Percentiles rank a stretch among this genome's conserved stretches.
These are phyloP conservation scores for Xanthia icteritia DNA, from an alignment of 2,888 invertebrate genomes.

Conservation along the genomic window DNA sequence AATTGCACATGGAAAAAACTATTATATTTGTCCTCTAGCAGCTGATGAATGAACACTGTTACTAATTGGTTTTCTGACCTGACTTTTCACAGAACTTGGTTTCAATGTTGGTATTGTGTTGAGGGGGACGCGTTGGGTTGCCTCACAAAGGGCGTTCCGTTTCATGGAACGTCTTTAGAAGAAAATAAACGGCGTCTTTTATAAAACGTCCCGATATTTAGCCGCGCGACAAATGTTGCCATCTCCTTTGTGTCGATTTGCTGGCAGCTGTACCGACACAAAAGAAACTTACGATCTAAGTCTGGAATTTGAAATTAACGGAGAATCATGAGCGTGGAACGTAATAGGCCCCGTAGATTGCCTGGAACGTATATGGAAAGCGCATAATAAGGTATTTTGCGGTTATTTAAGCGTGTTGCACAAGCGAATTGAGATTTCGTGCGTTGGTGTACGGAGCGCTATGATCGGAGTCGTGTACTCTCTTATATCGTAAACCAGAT, in stretches of 20 bases:
- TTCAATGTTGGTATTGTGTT: conserved; percentile 74
- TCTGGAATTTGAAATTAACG: conserved; percentile 86
- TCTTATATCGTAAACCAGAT: conserved; percentile 83
- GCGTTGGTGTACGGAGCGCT: conserved; percentile 82
- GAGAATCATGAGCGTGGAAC: conserved; percentile 84
- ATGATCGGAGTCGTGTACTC: conserved; percentile 81
- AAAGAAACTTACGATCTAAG: conserved; percentile 84
- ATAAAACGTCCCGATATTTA: conserved; percentile 83
- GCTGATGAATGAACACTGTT: conserved; percentile 78
- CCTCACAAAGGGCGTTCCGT: conserved; percentile 84
- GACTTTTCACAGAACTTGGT: conserved; percentile 78
- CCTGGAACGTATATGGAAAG: conserved; percentile 89
- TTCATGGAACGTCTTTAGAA: conserved; percentile 84
- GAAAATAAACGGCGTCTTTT: conserved; percentile 82
- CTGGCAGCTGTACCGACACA: conserved; percentile 85
- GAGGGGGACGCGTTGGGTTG: conserved; percentile 75
- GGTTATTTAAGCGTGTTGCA: conserved; percentile 89
- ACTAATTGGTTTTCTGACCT: conserved; percentile 82
- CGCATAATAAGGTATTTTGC: conserved; percentile 90
- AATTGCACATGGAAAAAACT: conserved; percentile 74
- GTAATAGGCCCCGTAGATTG: conserved; percentile 87
- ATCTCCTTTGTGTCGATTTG: conserved; percentile 84
- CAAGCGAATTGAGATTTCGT: conserved; percentile 89
- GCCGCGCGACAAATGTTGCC: conserved; percentile 86
- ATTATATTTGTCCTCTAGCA: conserved; percentile 73